Conservation (phyloP, 2,113 vertebrate genomes). For the Mormyrus lacerda region DNA sequence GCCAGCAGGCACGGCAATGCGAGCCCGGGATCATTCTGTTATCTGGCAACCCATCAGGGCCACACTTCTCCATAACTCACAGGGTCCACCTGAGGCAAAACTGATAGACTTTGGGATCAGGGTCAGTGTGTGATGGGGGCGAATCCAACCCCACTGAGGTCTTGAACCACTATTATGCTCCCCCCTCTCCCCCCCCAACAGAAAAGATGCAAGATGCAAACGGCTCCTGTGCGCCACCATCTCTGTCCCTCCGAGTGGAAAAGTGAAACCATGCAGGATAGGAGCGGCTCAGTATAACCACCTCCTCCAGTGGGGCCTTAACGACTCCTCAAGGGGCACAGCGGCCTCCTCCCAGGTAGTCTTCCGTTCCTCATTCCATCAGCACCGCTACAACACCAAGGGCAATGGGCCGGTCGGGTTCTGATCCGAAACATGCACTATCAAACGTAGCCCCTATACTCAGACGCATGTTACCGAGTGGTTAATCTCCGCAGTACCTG, state of each 20-base stretch:
- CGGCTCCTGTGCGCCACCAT: too few species aligned
- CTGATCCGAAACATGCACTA: neutral
- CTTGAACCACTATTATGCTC: neutral
- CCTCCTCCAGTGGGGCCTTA: neutral
- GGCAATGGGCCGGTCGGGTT: neutral
- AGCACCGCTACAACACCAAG: too few species aligned
- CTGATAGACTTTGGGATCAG: neutral
- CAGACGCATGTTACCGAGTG: neutral
- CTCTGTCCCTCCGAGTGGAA: neutral
- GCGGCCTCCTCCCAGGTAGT: neutral
- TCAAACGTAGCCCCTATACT: neutral
- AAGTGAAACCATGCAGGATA: neutral
- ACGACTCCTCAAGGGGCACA: neutral
- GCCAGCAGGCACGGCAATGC: neutral
- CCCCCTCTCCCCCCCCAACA: neutral
- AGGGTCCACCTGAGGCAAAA: neutral
- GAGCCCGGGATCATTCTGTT: neutral
- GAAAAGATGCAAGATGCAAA: neutral
- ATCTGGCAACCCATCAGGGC: neutral
- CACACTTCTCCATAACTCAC: neutral
- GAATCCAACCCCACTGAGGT: neutral
- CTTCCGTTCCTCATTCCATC: neutral
- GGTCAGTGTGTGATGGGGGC: neutral
- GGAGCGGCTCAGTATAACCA: neutral
- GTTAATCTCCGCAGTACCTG: neutral